Conservation (phyloP, 2,113 vertebrate species). For the Motacilla alba region DNA sequence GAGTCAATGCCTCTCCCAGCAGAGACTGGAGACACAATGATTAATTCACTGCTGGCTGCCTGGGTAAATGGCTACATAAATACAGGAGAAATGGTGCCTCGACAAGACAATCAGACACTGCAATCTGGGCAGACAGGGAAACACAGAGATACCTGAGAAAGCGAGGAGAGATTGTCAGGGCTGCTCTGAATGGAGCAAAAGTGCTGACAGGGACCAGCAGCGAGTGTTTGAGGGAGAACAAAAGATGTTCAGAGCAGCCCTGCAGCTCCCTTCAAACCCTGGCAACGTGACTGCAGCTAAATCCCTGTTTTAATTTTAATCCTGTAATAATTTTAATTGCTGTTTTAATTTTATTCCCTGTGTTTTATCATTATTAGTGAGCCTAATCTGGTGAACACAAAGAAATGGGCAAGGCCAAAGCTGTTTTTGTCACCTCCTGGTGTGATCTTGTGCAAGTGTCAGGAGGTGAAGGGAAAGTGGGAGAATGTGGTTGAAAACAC, state of each 20-base stretch:
- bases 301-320: background rate
- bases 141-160: background rate
- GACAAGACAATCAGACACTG: background rate
- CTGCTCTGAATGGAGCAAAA: background rate
- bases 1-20: slow-evolving; percentile 16
- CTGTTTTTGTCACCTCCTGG: background rate
- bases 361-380: background rate
- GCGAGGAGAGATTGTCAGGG: background rate
- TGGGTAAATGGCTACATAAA: background rate
- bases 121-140: background rate
- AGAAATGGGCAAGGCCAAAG: background rate
- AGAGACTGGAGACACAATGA: background rate
- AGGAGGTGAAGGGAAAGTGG: background rate
- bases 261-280: background rate
- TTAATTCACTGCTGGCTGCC: slow-evolving; percentile 43
- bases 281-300: background rate
- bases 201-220: background rate
- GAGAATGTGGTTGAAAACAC: background rate
- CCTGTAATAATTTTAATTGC: background rate
- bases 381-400: background rate
- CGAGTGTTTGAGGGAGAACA: background rate
- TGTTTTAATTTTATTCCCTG: background rate
- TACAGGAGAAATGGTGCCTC: background rate
- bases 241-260: background rate
- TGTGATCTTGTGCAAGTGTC: background rate